These are phyloP conservation scores for Caenorhabditis plicata DNA, from an alignment of 2,888 invertebrate species.

Conservation along the genomic window DNA sequence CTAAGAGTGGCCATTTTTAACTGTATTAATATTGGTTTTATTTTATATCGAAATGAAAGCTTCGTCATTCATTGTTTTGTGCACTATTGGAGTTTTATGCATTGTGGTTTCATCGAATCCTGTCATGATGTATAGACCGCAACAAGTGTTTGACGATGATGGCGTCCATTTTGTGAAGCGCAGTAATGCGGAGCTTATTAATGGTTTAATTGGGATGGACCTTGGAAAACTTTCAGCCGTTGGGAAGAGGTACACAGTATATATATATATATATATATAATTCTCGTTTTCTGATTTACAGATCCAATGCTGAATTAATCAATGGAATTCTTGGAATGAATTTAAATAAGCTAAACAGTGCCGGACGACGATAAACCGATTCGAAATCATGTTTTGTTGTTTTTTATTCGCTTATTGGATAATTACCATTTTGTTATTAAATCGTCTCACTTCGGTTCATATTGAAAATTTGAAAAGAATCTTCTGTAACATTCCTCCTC, in stretches of 20 bases:
- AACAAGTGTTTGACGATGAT: too few relatives aligned
- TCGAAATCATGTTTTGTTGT: not conserved
- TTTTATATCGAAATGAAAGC: too few relatives aligned
- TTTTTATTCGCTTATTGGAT: not conserved
- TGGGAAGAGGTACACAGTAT: conserved; percentile 49
- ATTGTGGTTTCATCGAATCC: too few relatives aligned
- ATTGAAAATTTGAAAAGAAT: too few relatives aligned
- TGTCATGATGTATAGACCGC: too few relatives aligned
- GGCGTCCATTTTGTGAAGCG: conserved; percentile 47
- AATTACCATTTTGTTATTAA: not conserved
- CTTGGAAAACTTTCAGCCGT: conserved; percentile 57
- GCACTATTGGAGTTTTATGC: too few relatives aligned
- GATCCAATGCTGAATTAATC: conserved; percentile 62
- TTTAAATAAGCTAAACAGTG: conserved; percentile 53
- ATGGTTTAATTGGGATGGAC: conserved; percentile 64
- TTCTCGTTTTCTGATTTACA: conserved; percentile 8
- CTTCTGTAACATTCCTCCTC: too few relatives aligned
- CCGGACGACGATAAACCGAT: conserved; percentile 47
- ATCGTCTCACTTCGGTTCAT: too few relatives aligned
- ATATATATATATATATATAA: not conserved
- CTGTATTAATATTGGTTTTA: not conserved
- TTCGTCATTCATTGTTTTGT: too few relatives aligned
- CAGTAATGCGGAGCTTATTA: conserved; percentile 62
- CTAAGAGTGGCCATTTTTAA: too few relatives aligned
- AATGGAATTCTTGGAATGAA: conserved; percentile 64